phyloP scores from a whole-genome alignment of 2,113 vertebrate genomes.

The Cervus canadensis region DNA sequence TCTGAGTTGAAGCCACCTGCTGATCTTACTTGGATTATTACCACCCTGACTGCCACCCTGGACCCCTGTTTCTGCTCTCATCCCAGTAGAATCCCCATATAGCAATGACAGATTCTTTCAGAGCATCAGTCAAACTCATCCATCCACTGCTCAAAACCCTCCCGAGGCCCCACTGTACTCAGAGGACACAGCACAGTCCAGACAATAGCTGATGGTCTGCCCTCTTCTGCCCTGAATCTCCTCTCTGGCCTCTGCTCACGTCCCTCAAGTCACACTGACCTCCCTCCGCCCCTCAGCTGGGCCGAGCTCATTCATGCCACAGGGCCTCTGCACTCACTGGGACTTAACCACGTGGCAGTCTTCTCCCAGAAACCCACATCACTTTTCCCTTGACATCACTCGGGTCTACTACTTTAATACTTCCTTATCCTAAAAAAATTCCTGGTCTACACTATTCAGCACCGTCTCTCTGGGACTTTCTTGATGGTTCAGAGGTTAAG shows the following conservation, averaged over 20 bases:
- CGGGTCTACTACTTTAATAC: neutral
- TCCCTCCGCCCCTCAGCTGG: neutral
- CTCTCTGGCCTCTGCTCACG: neutral
- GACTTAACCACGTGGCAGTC: neutral
- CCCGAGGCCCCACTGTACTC: neutral
- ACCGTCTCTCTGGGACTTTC: neutral
- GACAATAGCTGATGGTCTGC: fast-evolving
- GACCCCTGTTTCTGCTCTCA: neutral
- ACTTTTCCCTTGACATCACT: neutral
- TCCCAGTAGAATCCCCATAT: neutral
- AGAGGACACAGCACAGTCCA: neutral
- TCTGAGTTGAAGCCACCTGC: neutral
- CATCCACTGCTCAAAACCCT: neutral
- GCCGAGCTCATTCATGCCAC: neutral
- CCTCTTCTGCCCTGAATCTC: neutral
- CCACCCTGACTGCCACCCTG: neutral
- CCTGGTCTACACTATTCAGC: neutral
- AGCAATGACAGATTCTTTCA: neutral
- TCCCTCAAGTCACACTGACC: too few relatives aligned
- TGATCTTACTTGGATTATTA: neutral
- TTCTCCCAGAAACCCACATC: neutral
- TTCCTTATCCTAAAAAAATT: neutral
- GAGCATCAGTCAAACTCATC: neutral
- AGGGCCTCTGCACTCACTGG: neutral
- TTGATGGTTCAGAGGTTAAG: neutral